Percentiles rank a stretch among this genome's conserved stretches.
phyloP scores from a whole-genome alignment of 2,113 vertebrate genomes.

The Zosterops japonicus region DNA sequence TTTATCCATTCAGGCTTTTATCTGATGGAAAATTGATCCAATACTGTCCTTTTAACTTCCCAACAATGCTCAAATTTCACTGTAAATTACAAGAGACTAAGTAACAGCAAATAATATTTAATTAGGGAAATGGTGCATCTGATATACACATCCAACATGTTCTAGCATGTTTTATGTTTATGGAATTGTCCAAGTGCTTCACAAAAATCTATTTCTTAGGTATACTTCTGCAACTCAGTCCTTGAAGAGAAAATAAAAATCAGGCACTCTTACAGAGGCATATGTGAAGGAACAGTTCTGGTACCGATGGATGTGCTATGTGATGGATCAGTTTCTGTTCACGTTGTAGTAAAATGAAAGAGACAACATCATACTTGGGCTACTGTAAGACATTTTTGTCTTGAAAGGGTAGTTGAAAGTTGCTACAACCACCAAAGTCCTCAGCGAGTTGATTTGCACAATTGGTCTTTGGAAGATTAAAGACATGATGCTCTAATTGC shows the following conservation, averaged over 20 bases:
- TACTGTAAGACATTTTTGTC: not conserved
- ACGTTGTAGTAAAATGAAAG: not conserved
- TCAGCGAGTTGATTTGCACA: not conserved
- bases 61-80: not conserved
- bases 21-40: not conserved
- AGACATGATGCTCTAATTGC: not conserved
- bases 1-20: not conserved
- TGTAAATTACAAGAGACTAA: not conserved
- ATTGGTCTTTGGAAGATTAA: not conserved
- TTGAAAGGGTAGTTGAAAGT: not conserved
- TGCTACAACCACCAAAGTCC: fast-evolving
- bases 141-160: not conserved
- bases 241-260: not conserved
- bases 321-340: not conserved
- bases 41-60: not conserved
- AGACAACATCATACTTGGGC: not conserved
- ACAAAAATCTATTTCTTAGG: not conserved
- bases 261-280: not conserved
- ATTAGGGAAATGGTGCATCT: not conserved
- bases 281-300: not conserved
- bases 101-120: not conserved
- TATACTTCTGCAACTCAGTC: not conserved
- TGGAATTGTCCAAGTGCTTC: not conserved
- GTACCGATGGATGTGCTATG: not conserved
- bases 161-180: not conserved